Conservation (phyloP, 2,888 invertebrate genomes). For the Protodeltote pygarga region DNA sequence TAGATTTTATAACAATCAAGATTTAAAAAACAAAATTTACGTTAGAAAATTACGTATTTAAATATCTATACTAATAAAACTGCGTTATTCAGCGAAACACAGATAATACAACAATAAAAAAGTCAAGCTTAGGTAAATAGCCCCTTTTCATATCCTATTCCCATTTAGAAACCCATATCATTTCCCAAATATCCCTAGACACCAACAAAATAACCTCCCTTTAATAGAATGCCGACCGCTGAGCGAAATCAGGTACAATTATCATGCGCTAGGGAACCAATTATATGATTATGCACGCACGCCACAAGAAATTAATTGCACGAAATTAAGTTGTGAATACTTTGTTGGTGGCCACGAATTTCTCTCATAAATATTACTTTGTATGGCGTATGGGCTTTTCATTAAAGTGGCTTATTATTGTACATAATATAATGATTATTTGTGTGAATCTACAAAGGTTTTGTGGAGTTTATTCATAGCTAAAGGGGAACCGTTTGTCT, state of each 20-base stretch:
- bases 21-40: too few relatives aligned
- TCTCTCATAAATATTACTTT: constrained; percentile 33
- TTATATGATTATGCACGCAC: constrained; percentile 44
- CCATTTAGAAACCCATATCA: background rate
- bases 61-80: too few relatives aligned
- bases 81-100: too few relatives aligned
- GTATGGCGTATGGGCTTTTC: constrained; percentile 15
- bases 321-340: constrained; percentile 34
- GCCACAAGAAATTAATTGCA: constrained; percentile 40
- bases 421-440: too few relatives aligned
- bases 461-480: too few relatives aligned
- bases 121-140: too few relatives aligned
- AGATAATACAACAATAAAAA: too few relatives aligned
- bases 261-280: constrained; percentile 43
- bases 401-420: background rate
- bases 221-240: constrained; percentile 12
- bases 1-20: too few relatives aligned
- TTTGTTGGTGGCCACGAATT: constrained; percentile 7
- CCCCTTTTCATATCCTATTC: background rate
- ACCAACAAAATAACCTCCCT: too few relatives aligned
- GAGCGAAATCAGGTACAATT: constrained; percentile 42
- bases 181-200: constrained; percentile 19
- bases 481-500: too few relatives aligned
- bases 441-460: too few relatives aligned
- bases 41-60: too few relatives aligned